phyloP scores from a whole-genome alignment of 2,113 vertebrate genomes.

The Calidris pygmaea region DNA sequence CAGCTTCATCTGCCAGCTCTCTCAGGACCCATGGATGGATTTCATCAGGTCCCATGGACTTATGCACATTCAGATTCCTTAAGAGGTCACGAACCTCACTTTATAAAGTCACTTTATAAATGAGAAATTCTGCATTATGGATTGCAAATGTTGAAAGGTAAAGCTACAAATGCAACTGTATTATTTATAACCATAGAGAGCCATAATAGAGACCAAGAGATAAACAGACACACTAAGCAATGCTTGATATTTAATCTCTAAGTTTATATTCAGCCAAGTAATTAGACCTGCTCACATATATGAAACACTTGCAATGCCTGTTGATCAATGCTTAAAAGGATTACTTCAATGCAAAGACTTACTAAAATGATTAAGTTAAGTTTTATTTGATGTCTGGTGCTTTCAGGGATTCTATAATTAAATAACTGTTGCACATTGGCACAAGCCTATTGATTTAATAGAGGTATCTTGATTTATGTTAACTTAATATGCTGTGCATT shows the following conservation, averaged over 20 bases:
- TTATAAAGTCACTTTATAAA: conserved; percentile 3
- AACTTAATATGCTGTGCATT: background rate
- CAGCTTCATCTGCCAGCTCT: too few species aligned
- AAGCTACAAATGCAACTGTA: background rate
- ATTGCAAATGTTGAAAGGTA: background rate
- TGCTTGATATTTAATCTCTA: background rate
- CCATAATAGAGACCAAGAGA: background rate
- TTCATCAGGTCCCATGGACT: too few species aligned
- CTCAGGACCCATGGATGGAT: too few species aligned
- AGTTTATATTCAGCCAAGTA: background rate
- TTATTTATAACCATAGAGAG: background rate
- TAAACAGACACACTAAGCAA: background rate
- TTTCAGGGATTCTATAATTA: conserved; percentile 2
- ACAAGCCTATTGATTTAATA: conserved; percentile 1
- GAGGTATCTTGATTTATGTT: background rate
- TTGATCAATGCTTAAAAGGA: background rate
- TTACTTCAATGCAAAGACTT: background rate
- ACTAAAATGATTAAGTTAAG: background rate
- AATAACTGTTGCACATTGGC: background rate
- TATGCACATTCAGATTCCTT: too few species aligned
- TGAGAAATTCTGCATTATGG: background rate
- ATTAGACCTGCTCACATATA: background rate
- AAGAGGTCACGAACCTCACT: too few species aligned
- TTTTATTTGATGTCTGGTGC: background rate
- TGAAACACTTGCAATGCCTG: background rate